Evolutionary conservation across 2,797 vertebrate genomes (phyloP).

Genomic region (Epinephelus malabaricus): DNA sequence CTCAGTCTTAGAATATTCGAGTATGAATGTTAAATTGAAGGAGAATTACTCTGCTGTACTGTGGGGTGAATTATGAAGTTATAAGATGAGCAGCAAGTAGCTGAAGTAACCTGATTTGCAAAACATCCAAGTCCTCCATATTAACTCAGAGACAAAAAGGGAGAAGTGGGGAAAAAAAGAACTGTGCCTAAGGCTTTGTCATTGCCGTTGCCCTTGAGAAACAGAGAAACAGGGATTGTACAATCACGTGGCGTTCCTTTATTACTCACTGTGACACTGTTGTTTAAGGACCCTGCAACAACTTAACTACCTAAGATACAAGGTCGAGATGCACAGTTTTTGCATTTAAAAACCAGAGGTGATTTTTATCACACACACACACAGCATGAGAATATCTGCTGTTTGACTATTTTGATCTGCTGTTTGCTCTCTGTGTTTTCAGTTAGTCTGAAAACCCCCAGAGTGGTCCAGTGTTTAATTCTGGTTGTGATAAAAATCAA

Average conservation of each 20-base stretch:
- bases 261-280: conserved; percentile 46
- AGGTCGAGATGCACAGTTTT: conserved; percentile 1
- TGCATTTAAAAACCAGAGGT: conserved; percentile 12
- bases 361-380: not conserved
- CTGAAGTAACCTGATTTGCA: conserved; percentile 55
- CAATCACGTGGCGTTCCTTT: conserved; percentile 59
- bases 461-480: conserved; percentile 49
- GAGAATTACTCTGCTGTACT: conserved; percentile 16
- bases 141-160: conserved; percentile 57
- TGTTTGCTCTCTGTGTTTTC: conserved; percentile 21
- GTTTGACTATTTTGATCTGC: conserved; percentile 14
- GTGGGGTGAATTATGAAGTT: conserved; percentile 25
- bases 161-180: conserved; percentile 13
- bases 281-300: conserved; percentile 36
- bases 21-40: conserved; percentile 16
- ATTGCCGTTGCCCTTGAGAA: conserved; percentile 74
- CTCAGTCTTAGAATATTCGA: not conserved
- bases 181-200: conserved; percentile 60
- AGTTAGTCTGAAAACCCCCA: conserved; percentile 29
- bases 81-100: conserved; percentile 38
- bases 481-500: conserved; percentile 59
- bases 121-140: conserved; percentile 45
- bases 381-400: not conserved
- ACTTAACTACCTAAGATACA: conserved; percentile 1
- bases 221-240: conserved; percentile 49